phyloP scores from a whole-genome alignment of 2,113 vertebrate genomes.

The Vulpes ferrilata region DNA sequence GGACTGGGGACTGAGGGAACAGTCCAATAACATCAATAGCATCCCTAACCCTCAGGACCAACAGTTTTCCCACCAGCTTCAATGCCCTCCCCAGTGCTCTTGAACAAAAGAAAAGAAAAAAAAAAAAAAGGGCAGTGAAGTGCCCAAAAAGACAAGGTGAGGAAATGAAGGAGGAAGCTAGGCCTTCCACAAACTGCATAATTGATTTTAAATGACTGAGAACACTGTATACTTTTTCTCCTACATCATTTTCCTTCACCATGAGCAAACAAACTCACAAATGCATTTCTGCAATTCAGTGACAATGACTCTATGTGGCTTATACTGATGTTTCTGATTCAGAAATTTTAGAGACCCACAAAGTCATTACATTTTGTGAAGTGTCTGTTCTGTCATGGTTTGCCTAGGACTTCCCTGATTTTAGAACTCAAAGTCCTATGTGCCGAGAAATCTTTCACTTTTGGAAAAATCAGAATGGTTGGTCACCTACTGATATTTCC shows the following conservation, averaged over 20 bases:
- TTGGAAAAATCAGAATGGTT: not conserved
- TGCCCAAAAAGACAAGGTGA: not conserved
- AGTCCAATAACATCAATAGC: not conserved
- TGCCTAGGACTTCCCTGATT: not conserved
- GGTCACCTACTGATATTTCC: not conserved
- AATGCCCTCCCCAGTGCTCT: not conserved
- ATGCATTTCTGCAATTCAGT: not conserved
- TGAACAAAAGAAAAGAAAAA: not conserved
- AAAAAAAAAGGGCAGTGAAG: not conserved
- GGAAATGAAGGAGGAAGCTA: not conserved
- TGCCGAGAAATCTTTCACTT: not conserved
- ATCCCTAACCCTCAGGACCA: not conserved
- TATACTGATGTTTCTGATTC: not conserved
- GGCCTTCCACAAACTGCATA: not conserved
- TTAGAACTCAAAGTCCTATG: not conserved
- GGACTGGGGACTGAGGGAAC: not conserved
- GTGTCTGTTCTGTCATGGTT: not conserved
- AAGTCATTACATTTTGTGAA: not conserved
- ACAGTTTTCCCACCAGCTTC: not conserved
- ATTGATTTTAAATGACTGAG: not conserved
- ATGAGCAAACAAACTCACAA: not conserved
- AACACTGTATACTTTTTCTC: not conserved
- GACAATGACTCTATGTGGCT: not conserved
- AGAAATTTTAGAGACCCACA: not conserved
- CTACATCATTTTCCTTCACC: not conserved